Base-by-base conservation (phyloP, 2,797 vertebrate species). In the Acropternis orthonyx region DNA sequence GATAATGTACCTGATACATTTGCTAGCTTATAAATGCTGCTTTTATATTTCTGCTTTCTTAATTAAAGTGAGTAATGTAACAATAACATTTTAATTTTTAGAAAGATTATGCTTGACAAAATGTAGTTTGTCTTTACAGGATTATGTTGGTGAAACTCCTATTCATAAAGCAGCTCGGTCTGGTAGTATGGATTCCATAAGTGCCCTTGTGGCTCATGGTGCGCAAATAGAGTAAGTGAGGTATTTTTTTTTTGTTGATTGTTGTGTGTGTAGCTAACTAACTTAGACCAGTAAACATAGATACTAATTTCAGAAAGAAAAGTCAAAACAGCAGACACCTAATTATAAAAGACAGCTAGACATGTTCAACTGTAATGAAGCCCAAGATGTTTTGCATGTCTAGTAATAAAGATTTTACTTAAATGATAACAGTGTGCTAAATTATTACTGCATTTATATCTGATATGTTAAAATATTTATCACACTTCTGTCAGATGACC, bases 141-240 rank as follows among this genome's bases (percentile, higher is more conserved):
- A 99, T 97, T 98, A 98, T 97, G 98, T 99, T 89, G 99, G 99
- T 59, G 99, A 99, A 98, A 98, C 99, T 94, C 98, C 99, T 81
- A 98, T 99, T 96, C 99, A 99, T 97, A 99, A 99, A 98, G 99
- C 99, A 23, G 99, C 99, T 96, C 98, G 99, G 28, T 98, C 99
- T 93, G 99, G 99, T 97, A 99, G 99, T 98, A 97, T 99, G 97
- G 99, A 99, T 97, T 99, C 99, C 97, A 95, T 99, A 97, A 98
- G 98, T 97, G 98, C 98, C 80, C 98, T 99, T 97, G 97, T 99
- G 98, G 98, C 98, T 92, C 98, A 98, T 87, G 99, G 99, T 89
- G 99, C 99, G 89, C 98, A 98, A 97, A 98, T 99, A 85, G 98
- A 99, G 99, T 99, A 98, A 99, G 99, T 99, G 95, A 92, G 96